Percentiles rank a stretch among this genome's conserved stretches.
These are phyloP conservation scores for Drosophila ironensis DNA, from an alignment of 1,140 invertebrate species.

Conservation along the genomic window DNA sequence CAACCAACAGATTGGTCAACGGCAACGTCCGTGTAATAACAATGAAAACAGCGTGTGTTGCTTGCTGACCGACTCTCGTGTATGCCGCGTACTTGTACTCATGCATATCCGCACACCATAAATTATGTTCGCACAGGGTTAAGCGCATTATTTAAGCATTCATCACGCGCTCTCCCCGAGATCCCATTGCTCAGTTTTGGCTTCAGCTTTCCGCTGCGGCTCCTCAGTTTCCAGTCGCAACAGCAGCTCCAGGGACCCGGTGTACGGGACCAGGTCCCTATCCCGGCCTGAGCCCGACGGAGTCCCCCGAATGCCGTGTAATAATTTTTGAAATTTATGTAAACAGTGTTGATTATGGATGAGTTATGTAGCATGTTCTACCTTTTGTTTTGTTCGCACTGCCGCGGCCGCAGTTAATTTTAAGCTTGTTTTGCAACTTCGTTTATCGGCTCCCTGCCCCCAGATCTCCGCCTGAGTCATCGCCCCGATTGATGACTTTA, in stretches of 20 bases:
- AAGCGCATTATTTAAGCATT: slow-evolving; percentile 80
- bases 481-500: slow-evolving; percentile 71
- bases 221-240: slow-evolving; percentile 1
- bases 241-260: background rate
- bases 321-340: slow-evolving; percentile 81
- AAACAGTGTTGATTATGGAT: slow-evolving; percentile 81
- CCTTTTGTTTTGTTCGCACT: slow-evolving; percentile 71
- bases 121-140: slow-evolving; percentile 80
- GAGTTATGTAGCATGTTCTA: slow-evolving; percentile 79
- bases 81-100: slow-evolving; percentile 47
- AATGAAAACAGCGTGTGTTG: slow-evolving; percentile 74
- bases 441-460: slow-evolving; percentile 42
- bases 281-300: background rate
- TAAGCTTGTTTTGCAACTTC: slow-evolving; percentile 67
- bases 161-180: slow-evolving; percentile 67
- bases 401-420: slow-evolving; percentile 68
- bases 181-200: slow-evolving; percentile 14
- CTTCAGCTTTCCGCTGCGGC: no score
- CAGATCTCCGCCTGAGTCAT: slow-evolving; percentile 56
- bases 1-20: slow-evolving; percentile 55
- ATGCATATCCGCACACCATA: slow-evolving; percentile 79
- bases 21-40: slow-evolving; percentile 77
- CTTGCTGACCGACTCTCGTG: slow-evolving; percentile 13
- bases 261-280: background rate
- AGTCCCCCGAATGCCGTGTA: slow-evolving; percentile 56